Base-by-base conservation (phyloP, 1,140 invertebrate species). In the Ladona fulva region DNA sequence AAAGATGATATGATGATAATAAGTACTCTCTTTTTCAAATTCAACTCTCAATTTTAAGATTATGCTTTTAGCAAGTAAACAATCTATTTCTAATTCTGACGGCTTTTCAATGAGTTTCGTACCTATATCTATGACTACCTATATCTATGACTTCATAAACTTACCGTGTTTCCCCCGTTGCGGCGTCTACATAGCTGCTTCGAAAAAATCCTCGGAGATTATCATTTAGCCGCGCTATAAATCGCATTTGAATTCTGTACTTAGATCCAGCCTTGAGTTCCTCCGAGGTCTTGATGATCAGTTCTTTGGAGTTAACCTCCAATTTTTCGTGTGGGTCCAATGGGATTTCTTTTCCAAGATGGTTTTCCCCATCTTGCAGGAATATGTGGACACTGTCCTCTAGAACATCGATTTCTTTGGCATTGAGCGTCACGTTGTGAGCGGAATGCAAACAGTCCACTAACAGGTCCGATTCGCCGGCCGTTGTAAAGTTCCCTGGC, bases 181-280 rank as follows among this genome's bases (percentile, higher is more conserved):
- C 19, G 10, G 44, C 19, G 44, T 79, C 79, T 12, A 78, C 19
- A 79, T 89, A 89, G 24, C 83, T 84, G 80, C 86, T 88, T 16
- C 85, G 81, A 80, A 89, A 90, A 80, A 89, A 88, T 25, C 89
- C 89, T 25, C 83, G 82, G 0, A 79, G 75, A n/a, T 22, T 12
- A 42, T 79, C 79, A 42, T 79, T 79, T 16, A 79, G 29, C 10
- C 25, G 25, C 24, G 44, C 77, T 8, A 52, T 5, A 24, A 78
- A 79, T 11, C 25, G 7, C 16, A 79, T 29, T 1, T 76, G 24
- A 11, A 79, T n/a, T 10, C 29, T 14, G 25, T 79, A 79, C 16
- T 42, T n/a, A 24, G 8, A 8, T 42, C 42, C 66, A n/a, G 19
- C 25, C 74, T 75, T 12, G 1, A 74, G 24, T 44, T 42, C 25